phyloP scores from a whole-genome alignment of 2,888 invertebrate species.

The Meiosimyza decipiens region DNA sequence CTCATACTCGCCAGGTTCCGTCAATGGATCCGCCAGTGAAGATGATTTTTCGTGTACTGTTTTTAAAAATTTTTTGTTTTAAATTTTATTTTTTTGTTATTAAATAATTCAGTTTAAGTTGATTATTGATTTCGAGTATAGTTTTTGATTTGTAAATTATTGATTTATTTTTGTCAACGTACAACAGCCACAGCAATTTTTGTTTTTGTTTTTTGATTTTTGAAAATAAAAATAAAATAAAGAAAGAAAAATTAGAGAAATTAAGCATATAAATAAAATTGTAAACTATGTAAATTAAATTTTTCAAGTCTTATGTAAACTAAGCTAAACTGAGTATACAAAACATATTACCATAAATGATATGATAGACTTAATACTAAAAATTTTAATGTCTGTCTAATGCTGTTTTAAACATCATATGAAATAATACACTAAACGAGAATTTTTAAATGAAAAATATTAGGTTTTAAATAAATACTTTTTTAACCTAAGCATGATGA shows the following conservation, averaged over 20 bases:
- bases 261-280: slow-evolving; percentile 2
- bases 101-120: slow-evolving; percentile 21
- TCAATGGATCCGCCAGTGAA: slow-evolving; percentile 74
- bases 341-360: no score
- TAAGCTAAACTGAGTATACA: no score
- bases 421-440: no score
- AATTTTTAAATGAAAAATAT: no score
- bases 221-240: slow-evolving; percentile 9
- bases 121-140: slow-evolving; percentile 15
- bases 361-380: neutral
- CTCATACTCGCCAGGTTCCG: slow-evolving; percentile 90
- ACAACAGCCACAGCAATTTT: slow-evolving; percentile 21
- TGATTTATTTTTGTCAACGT: slow-evolving; percentile 33
- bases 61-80: slow-evolving; percentile 7
- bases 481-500: no score
- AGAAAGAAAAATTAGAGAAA: slow-evolving; percentile 33
- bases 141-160: slow-evolving; percentile 17
- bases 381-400: neutral
- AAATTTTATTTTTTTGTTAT: slow-evolving; percentile 37
- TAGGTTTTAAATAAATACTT: no score
- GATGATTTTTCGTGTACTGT: slow-evolving; percentile 68
- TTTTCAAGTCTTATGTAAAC: neutral
- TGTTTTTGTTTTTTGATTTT: neutral
- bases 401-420: neutral
- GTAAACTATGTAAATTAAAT: neutral